Evolutionary conservation across 2,797 vertebrate species (phyloP), one percentile per base, ranked within the genome.

Genomic region (Hyperoplus lanceolatus): DNA sequence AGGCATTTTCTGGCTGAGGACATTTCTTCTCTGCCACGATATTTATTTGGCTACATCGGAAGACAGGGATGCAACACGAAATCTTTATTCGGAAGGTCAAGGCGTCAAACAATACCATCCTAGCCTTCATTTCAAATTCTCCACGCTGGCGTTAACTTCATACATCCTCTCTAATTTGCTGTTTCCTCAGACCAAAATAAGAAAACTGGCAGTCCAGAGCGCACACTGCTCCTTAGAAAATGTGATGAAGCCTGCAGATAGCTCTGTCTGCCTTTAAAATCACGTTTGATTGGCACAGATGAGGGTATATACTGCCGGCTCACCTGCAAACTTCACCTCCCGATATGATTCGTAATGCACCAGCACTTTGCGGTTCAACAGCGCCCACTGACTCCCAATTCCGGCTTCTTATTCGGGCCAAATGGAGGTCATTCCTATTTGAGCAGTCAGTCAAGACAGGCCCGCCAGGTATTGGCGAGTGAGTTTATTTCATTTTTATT

Each of bases 401-500:
- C 75, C 80, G 43, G 85, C 86, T 76, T 83, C 87, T 89, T 89
- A 88, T 87, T 85, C 73, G 77, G 90, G 90, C 90, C 90, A 92
- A 91, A 90, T 87, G 76, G 90, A 92, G 92, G 92, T 93, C 90
- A 93, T 88, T 92, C 84, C 89, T 87, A 92, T 91, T 92, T 87
- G 90, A 93, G 89, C 90, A 91, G 88, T 90, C 92, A 90, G 90
- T 93, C 93, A 89, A 88, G 89, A 88, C 85, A 60, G 79, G 75
- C 87, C 92, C 89, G 85, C 89, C 79, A 92, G 92, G 89, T 93
- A 93, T 91, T 90, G 90, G 87, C 70, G 80, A 91, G 87, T 88
- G 83, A 91, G 86, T 90, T 90, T 91, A 90, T 93, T 94, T 89
- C 86, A 93, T 92, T n/a, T n/a, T n/a, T n/a, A n/a, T n/a, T n/a